Base-by-base conservation (phyloP, 2,113 vertebrate species). In the Leiothrix lutea region DNA sequence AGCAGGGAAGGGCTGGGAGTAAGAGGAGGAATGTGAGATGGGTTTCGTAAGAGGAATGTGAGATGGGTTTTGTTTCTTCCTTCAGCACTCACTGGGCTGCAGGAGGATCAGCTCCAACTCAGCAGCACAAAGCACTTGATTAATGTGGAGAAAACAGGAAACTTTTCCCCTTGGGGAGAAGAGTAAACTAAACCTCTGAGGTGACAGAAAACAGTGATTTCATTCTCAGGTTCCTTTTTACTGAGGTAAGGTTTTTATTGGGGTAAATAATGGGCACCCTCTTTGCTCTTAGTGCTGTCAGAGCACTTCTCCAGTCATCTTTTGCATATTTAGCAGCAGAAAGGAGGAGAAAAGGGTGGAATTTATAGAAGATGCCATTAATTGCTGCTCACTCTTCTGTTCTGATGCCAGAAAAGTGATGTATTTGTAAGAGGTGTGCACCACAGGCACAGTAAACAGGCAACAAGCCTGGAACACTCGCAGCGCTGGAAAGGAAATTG, bases 301-400 rank as follows among this genome's bases (percentile, higher is more conserved):
- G 66, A 86, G 69, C 58, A 44, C 11, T 15, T 77, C 75, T 86
- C 50, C 75, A 78, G 75, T 5, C 51, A 38, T 45, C 65, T 81
- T 44, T 36, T 92, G 92, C 87, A 83, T 91, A 94, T 92, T 90
- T 56, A 88, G 88, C 42, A 91, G 64, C 66, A 93, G 77, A 58
- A 69, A 81, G 29, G 67, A 89, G 75, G 60, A 83, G 86, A 48
- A 86, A 72, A 79, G 35, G 67, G 51, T 73, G 90, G 88, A 31
- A 81, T 86, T 79, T 86, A 73, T 53, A n/a, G 78, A 56, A 94
- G 36, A 13, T 17, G 35, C 50, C n/a, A n/a, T 96, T 97, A 95
- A 96, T 96, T 96, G 84, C 78, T 74, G 62, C 80, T 90, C 81
- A 58, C 65, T 38, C 36, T 73, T 94, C 84, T 77, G 87, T 84